Evolutionary conservation across 2,797 vertebrate species (phyloP).

Genomic region (Propithecus perrieri): DNA sequence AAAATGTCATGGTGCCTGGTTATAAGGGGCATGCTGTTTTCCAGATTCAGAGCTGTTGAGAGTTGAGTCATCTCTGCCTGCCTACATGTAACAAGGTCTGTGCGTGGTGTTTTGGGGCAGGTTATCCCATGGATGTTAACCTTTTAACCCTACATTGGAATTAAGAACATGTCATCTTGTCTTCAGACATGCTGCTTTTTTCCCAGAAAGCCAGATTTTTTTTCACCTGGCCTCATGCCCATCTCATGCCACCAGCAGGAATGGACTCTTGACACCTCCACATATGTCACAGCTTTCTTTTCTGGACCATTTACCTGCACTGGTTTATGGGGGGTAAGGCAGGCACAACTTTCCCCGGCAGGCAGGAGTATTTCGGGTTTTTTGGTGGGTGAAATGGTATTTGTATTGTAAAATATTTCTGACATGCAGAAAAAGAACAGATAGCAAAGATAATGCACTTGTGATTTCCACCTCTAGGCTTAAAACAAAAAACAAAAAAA

Average conservation of each 20-base stretch:
- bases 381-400: background rate
- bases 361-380: background rate
- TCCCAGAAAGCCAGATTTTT: background rate
- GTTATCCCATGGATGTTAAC: background rate
- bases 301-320: background rate
- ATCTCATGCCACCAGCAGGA: background rate
- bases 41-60: conserved; percentile 24
- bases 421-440: background rate
- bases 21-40: background rate
- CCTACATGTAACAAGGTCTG: background rate
- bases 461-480: background rate
- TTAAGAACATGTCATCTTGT: background rate
- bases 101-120: background rate
- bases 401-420: background rate
- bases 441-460: background rate
- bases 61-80: conserved; percentile 10
- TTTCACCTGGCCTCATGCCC: background rate
- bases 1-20: conserved; percentile 33
- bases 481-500: background rate
- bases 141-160: background rate
- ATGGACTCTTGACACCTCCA: background rate
- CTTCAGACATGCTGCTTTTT: background rate
- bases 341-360: background rate
- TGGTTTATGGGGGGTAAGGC: background rate
- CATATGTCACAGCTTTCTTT: background rate